Evolutionary conservation across 2,888 invertebrate genomes (phyloP), one percentile per base, ranked within the genome.

Genomic region (Tromatobia lineatoria): DNA sequence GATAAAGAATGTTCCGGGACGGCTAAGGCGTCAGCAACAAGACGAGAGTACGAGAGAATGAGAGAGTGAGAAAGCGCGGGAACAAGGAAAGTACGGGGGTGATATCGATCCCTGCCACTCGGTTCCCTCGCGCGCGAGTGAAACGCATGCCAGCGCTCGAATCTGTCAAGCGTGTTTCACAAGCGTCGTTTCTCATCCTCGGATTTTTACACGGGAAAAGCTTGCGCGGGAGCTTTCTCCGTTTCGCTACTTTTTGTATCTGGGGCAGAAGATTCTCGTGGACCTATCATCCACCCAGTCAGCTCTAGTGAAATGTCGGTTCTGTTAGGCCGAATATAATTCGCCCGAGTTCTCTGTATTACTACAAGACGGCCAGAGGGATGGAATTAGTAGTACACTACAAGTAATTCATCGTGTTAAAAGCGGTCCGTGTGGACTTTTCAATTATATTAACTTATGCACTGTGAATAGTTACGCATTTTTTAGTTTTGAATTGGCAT

Each of bases 101-200:
- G 76, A 66, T 83, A 83, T 83, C 83, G 83, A 83, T 80, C 80
- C 83, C 80, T 73, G 76, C 80, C 83, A 80, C 80, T 80, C 83
- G 83, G 76, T 83, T 52, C 80, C 61, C 80, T 77, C 71, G 76
- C 71, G 71, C 80, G 71, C 80, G 67, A 83, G 80, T 80, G 80
- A 77, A 80, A 73, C 83, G 76, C 83, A 47, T 47, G 50, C 78
- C 59, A 61, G 29, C 70, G 59, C 70, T 83, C 83, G 83, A 83
- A 83, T 83, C 83, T 83, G 83, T 83, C 83, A 83, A 77, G 83
- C 80, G 83, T 71, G 80, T 80, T 80, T 83, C 83, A 83, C 80
- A 71, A 80, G 76, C 76, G 73, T 77, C 83, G 80, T 83, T 83
- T 80, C 83, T 83, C 83, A 83, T 83, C 83, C 80, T 77, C 83